These are phyloP conservation scores for Pampusana beccarii DNA, from an alignment of 2,113 vertebrate species.

Conservation along the genomic window DNA sequence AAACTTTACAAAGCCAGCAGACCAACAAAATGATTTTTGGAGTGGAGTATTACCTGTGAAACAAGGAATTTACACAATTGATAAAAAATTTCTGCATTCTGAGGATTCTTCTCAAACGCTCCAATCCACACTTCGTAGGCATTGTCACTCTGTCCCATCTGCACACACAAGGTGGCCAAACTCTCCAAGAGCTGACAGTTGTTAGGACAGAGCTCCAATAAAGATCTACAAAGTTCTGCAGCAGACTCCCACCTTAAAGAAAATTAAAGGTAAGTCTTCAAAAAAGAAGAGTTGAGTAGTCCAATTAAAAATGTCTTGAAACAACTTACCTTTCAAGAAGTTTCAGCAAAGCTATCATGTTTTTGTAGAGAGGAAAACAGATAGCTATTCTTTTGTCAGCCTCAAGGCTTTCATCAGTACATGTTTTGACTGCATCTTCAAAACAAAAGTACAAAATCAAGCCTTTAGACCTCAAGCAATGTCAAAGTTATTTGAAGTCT, in stretches of 20 bases:
- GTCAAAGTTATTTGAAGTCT: not conserved
- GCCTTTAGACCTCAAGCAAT: not conserved
- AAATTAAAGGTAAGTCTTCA: not conserved
- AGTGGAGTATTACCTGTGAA: slow-evolving; percentile 79
- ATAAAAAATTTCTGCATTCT: slow-evolving; percentile 88
- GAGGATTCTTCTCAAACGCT: slow-evolving; percentile 82
- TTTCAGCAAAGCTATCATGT: slow-evolving; percentile 83
- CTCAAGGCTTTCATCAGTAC: slow-evolving; percentile 79
- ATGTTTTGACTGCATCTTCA: slow-evolving; percentile 85
- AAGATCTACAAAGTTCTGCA: slow-evolving; percentile 77
- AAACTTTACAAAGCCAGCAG: not conserved
- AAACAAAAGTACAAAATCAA: slow-evolving; percentile 6
- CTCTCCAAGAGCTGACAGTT: slow-evolving; percentile 84
- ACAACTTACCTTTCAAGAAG: slow-evolving; percentile 83
- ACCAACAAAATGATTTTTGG: not conserved
- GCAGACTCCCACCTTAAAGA: slow-evolving; percentile 83
- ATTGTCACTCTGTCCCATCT: slow-evolving; percentile 66
- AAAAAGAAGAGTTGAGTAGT: not conserved
- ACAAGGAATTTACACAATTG: slow-evolving; percentile 87
- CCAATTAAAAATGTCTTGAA: not conserved
- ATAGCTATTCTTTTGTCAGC: slow-evolving; percentile 74
- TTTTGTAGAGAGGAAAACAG: slow-evolving; percentile 89
- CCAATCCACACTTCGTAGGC: slow-evolving; percentile 83
- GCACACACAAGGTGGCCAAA: slow-evolving; percentile 81
- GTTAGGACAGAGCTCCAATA: slow-evolving; percentile 79